A percentile compares a stretch with the other conserved stretches of the same genome.
phyloP scores from a whole-genome alignment of 2,888 invertebrate species.

The Heliconius erato region DNA sequence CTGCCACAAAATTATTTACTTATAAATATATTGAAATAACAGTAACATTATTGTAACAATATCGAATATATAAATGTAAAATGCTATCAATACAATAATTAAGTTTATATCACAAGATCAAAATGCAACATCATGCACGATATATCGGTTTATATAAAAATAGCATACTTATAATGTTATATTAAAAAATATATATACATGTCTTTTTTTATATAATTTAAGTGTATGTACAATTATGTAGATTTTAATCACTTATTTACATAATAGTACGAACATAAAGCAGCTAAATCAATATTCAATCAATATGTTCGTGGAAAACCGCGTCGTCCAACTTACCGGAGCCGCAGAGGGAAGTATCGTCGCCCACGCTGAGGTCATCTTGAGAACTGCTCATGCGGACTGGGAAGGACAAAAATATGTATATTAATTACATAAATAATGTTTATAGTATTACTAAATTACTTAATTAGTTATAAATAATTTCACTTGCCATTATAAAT shows the following conservation, averaged over 20 bases:
- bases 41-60: too few relatives aligned
- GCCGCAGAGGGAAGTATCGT: constrained; percentile 90
- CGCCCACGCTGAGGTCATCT: constrained; percentile 91
- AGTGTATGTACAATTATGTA: neutral
- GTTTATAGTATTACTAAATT: too few relatives aligned
- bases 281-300: constrained; percentile 56
- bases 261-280: constrained; percentile 15
- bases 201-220: neutral
- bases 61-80: too few relatives aligned
- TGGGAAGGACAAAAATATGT: constrained; percentile 64
- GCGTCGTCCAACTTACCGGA: constrained; percentile 86
- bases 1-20: neutral
- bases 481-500: too few relatives aligned
- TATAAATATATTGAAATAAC: too few relatives aligned
- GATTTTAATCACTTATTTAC: neutral
- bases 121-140: constrained; percentile 17
- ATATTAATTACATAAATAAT: neutral
- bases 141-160: constrained; percentile 27
- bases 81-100: neutral
- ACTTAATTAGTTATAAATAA: too few relatives aligned
- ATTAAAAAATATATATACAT: neutral
- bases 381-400: constrained; percentile 93
- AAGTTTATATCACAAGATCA: constrained; percentile 17
- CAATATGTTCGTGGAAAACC: constrained; percentile 72
- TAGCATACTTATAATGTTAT: neutral